Evolutionary conservation across 2,113 vertebrate species (phyloP).

Genomic region (Entosphenus tridentatus): DNA sequence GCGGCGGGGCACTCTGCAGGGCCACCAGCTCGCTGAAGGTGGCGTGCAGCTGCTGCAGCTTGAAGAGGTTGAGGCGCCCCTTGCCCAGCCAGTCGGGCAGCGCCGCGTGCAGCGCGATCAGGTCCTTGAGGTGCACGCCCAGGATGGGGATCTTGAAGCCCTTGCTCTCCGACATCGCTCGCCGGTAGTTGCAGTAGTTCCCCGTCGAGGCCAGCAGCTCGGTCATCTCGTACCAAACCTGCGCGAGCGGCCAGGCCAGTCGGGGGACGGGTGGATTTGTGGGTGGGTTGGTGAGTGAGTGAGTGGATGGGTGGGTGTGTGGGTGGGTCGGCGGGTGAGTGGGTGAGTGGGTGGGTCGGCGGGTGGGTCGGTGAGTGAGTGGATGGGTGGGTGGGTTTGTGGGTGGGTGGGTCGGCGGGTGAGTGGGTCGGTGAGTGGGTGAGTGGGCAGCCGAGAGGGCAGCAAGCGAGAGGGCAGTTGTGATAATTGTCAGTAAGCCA

Average conservation of each 20-base stretch:
- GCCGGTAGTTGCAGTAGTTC: conserved; percentile 75
- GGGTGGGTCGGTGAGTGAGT: no score
- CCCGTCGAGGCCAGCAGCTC: conserved; percentile 70
- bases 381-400: no score
- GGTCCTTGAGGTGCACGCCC: conserved; percentile 76
- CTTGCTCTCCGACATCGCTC: conserved; percentile 42
- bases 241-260: conserved; percentile 8
- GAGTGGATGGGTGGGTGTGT: no score
- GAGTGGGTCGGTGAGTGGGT: no score
- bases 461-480: no score
- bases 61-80: conserved; percentile 63
- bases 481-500: no score
- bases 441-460: no score
- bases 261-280: no score
- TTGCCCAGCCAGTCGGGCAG: conserved; percentile 69
- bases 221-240: conserved; percentile 84
- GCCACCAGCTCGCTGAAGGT: conserved; percentile 71
- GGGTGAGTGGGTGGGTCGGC: no score
- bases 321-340: no score
- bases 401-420: no score
- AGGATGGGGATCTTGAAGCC: conserved; percentile 82
- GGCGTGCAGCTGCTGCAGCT: conserved; percentile 60
- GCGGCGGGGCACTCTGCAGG: conserved; percentile 56
- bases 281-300: no score
- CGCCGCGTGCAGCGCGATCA: conserved; percentile 68